Percentiles rank a stretch among this genome's conserved stretches.
Conservation (phyloP, 2,797 vertebrate genomes). For the Chloroceryle amazona region DNA sequence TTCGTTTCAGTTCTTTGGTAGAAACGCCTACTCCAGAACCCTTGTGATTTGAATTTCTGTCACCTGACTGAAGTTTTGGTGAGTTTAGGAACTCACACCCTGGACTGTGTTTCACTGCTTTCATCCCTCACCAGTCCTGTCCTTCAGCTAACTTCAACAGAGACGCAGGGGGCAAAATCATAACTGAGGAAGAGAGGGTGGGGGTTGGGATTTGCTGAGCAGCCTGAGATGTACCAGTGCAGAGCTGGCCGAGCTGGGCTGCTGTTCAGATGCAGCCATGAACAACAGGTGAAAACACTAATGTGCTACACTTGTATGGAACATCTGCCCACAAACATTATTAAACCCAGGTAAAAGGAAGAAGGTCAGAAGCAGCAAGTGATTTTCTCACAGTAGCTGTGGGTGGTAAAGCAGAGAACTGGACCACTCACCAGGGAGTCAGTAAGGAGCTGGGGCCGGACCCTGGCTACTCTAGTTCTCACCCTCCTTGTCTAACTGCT, state of each 20-base stretch:
- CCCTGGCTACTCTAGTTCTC: neutral
- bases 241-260: neutral
- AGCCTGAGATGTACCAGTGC: neutral
- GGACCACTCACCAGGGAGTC: neutral
- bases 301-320: neutral
- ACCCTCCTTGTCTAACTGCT: neutral
- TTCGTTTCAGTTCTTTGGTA: neutral
- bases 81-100: neutral
- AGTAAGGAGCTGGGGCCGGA: neutral
- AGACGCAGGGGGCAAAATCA: neutral
- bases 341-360: neutral
- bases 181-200: neutral
- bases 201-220: neutral
- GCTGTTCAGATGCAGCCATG: neutral
- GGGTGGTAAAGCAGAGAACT: neutral
- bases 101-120: neutral
- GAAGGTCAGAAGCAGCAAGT: neutral
- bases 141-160: neutral
- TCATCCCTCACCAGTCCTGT: neutral
- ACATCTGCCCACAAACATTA: neutral
- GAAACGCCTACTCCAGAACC: neutral
- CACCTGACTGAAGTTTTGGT: neutral
- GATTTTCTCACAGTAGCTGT: neutral
- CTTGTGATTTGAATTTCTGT: neutral
- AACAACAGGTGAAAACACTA: neutral